These are phyloP conservation scores for Scaptomyza hsui DNA, from an alignment of 1,140 invertebrate genomes.

Conservation along the genomic window DNA sequence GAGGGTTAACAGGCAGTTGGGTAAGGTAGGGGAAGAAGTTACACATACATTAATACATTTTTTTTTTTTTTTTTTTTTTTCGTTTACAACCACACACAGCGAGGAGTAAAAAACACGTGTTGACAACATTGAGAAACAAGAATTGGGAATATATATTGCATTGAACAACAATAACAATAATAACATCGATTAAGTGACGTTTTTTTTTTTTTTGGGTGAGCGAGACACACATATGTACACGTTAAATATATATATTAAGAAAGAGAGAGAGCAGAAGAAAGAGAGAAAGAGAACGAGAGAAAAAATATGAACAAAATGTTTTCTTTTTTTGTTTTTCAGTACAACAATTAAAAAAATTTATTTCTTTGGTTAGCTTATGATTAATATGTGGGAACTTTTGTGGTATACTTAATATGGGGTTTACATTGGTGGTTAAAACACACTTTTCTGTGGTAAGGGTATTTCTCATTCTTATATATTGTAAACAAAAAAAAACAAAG, in stretches of 20 bases:
- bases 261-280: slow-evolving; percentile 35
- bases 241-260: slow-evolving; percentile 28
- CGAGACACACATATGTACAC: slow-evolving; percentile 8
- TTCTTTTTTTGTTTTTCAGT: slow-evolving; percentile 7
- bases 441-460: neutral
- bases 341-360: slow-evolving; percentile 35
- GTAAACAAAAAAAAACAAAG: too few species aligned
- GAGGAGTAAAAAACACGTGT: slow-evolving; percentile 19
- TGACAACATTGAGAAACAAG: slow-evolving; percentile 43
- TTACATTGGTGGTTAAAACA: too few species aligned
- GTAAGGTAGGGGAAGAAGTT: neutral
- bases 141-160: slow-evolving; percentile 24
- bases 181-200: slow-evolving; percentile 15
- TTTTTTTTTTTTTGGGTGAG: slow-evolving; percentile 1
- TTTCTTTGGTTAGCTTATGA: slow-evolving; percentile 29
- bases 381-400: slow-evolving; percentile 11
- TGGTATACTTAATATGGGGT: neutral
- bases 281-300: slow-evolving; percentile 37
- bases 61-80: slow-evolving; percentile 7
- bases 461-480: slow-evolving; percentile 3
- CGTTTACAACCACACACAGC: slow-evolving; percentile 26
- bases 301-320: slow-evolving; percentile 57
- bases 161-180: slow-evolving; percentile 14
- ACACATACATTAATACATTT: neutral
- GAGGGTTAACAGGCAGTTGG: slow-evolving; percentile 1